Conservation (phyloP, 2,888 invertebrate species). For the Tipula helvola region DNA sequence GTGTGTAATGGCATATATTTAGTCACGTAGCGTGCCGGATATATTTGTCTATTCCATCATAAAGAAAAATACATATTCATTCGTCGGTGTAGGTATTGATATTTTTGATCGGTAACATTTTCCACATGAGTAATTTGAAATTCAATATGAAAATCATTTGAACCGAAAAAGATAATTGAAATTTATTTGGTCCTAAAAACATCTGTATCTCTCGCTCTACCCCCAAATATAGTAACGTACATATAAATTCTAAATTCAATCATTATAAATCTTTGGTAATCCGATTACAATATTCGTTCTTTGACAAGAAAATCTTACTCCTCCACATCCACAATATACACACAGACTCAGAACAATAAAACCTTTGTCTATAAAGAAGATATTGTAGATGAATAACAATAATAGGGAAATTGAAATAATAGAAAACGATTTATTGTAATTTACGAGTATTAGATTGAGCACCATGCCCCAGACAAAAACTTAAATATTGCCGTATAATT, state of each 20-base stretch:
- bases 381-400: too few species aligned
- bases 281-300: neutral
- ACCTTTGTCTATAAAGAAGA: neutral
- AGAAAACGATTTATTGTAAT: neutral
- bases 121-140: neutral
- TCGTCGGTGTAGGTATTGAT: neutral
- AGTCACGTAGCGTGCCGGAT: too few species aligned
- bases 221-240: neutral
- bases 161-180: neutral
- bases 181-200: neutral
- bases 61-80: neutral
- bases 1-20: too few species aligned
- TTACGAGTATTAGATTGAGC: neutral
- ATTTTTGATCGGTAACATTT: neutral
- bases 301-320: neutral
- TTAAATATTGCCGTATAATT: neutral
- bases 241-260: neutral
- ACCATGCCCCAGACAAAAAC: neutral
- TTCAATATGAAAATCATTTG: neutral
- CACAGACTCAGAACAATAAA: neutral
- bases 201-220: neutral
- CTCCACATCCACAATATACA: neutral
- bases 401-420: neutral
- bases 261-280: neutral
- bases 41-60: neutral